Base-by-base conservation (phyloP, 1,140 invertebrate genomes). In the Drosophila orena region DNA sequence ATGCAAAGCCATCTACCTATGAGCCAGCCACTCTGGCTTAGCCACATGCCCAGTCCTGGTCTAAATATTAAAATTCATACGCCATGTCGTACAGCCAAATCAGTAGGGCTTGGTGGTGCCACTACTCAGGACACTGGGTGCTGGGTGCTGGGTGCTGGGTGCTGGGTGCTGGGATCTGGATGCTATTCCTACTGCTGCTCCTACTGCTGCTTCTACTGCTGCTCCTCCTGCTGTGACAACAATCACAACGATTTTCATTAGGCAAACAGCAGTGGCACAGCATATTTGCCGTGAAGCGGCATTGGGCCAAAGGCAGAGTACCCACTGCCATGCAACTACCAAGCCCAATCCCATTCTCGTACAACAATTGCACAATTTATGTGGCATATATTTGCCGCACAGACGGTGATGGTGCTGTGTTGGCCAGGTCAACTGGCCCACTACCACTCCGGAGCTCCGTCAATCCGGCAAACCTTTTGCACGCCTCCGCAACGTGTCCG, bases 1-100 rank as follows among this genome's bases (percentile, higher is more conserved):
- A 77, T 77, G 60, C 53, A 54, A 53, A 59, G 43, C 62, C 66
- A 68, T 66, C 66, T 57, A 65, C 60, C 72, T 80, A 80, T 68
- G 59, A 44, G 42, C 24, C 56, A 73, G 59, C 71, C 50, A 58
- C 47, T 66, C 53, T 46, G 30, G 53, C 55, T 58, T 47, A 46
- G 70, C 54, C 49, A 66, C 72, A 68, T 58, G 53, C 52, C 42
- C 43, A 11, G 42, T 15, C 6, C 66, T 65, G 62, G 61, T 57
- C 72, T 77, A 84, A 89, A 89, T 88, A 88, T 88, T 88, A 88
- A 88, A 88, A 89, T 88, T 88, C 84, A 88, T 89, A 89, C 72
- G 68, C 79, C 84, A 88, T 89, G 84, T 83, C 86, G 79, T 77
- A 89, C 79, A 77, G 79, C 60, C 71, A 88, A 88, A 88, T 88